Evolutionary conservation across 2,113 vertebrate species (phyloP).

Genomic region (Aphelocoma coerulescens): DNA sequence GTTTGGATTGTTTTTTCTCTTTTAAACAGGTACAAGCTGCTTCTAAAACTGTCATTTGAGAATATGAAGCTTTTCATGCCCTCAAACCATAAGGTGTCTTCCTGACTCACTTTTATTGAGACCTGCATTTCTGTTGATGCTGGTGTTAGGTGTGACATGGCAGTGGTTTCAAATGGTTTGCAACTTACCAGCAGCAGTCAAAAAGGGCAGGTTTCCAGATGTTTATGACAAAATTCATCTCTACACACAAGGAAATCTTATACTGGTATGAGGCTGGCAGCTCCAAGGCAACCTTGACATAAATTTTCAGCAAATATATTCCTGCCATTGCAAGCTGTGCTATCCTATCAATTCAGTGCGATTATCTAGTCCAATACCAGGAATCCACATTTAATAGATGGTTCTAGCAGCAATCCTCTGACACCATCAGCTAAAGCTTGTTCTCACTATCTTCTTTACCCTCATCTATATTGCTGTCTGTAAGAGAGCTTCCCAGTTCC

Average conservation of each 20-base stretch:
- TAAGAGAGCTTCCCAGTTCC: constrained; percentile 17
- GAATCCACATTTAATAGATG: constrained; percentile 56
- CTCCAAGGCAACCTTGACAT: constrained; percentile 35
- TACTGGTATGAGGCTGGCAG: background rate
- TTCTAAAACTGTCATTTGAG: background rate
- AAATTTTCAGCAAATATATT: constrained; percentile 46
- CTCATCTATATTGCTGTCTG: constrained; percentile 26
- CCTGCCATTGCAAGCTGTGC: constrained; percentile 17
- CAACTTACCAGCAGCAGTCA: background rate
- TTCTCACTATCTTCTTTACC: constrained; percentile 35
- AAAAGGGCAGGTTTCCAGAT: background rate
- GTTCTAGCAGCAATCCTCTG: constrained; percentile 44
- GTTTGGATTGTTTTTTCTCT: background rate
- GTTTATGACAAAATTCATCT: background rate
- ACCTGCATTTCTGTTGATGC: background rate
- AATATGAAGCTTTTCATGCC: background rate
- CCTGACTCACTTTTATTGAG: background rate
- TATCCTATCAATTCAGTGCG: constrained; percentile 43
- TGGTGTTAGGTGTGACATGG: background rate
- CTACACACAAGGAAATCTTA: background rate
- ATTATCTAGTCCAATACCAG: constrained; percentile 30
- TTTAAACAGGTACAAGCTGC: background rate
- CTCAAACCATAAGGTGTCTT: background rate
- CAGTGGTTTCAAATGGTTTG: background rate
- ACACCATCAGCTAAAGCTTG: constrained; percentile 36